phyloP scores from a whole-genome alignment of 53 echinoderm and acorn worm species.

The Antedon mediterranea region DNA sequence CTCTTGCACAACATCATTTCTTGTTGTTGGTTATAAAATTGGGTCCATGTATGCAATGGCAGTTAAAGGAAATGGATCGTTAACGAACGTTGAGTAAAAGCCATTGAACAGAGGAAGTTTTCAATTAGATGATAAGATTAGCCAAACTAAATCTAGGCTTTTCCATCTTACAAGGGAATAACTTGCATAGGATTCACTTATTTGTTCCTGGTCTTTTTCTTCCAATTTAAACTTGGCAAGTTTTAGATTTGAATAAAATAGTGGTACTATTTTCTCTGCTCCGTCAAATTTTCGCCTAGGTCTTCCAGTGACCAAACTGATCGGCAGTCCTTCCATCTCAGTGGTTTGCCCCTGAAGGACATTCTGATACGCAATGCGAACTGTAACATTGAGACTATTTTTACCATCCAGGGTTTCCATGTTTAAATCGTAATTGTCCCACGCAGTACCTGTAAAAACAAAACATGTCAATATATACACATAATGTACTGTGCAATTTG shows the following conservation, averaged over 20 bases:
- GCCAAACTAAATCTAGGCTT: constrained; percentile 13
- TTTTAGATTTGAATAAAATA: constrained; percentile 28
- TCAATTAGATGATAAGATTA: constrained; percentile 7
- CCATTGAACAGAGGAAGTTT: constrained; percentile 26
- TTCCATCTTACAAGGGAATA: constrained; percentile 12
- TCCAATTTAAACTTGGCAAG: constrained; percentile 27
- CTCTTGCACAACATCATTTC: constrained; percentile 54
- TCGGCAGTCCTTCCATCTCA: not conserved
- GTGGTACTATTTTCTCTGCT: constrained; percentile 2
- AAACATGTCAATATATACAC: not conserved
- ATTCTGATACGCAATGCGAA: constrained; percentile 30
- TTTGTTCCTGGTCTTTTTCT: constrained; percentile 6
- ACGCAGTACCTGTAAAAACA: constrained; percentile 16
- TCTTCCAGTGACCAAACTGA: constrained; percentile 9
- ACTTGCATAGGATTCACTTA: too few species aligned
- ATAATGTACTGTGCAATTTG: not conserved
- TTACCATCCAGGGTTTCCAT: constrained; percentile 30
- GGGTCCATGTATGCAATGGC: constrained; percentile 47
- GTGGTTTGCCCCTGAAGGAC: not conserved
- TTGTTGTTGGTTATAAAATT: constrained; percentile 34
- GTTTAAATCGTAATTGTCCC: constrained; percentile 37
- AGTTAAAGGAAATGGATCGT: too few species aligned
- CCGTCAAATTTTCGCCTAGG: constrained; percentile 11
- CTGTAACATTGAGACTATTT: constrained; percentile 21
- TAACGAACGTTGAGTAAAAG: too few species aligned